Base-by-base conservation (phyloP, 2,888 invertebrate genomes). In the Eupeodes latifasciatus region DNA sequence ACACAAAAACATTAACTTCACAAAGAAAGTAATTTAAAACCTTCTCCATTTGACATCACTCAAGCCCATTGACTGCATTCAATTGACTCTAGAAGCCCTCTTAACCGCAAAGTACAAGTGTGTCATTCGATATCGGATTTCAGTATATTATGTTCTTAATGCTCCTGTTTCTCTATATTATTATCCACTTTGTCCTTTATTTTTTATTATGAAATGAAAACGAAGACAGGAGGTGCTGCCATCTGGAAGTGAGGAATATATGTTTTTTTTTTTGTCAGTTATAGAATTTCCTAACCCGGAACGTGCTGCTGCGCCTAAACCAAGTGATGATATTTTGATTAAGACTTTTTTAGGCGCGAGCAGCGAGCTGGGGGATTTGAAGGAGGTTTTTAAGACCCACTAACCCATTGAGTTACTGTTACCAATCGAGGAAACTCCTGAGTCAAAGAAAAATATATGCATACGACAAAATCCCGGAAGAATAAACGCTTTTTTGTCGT, bases 121-220 rank as follows among this genome's bases (percentile, higher is more conserved):
- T 87, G 80, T 80, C 87, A 87, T 81, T 57, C 67, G 77, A 84
- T 87, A 87, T 87, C 64, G 19, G 49, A 84, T 87, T 87, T 84
- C 87, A 84, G 47, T 49, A 57, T 53, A 72, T 34, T 27, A 14
- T 66, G 44, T 44, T 11, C 47, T 27, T 19, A 44, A 40, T 67
- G 47, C 36, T 55, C 64, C 59, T 53, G 36, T 62, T 67, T 67
- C 59, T 40, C 59, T 40, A 40, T 7, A 40, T 40, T 36, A 72
- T 71, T 81, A 81, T 85, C 66, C 77, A 59, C 76, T 66, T 71
- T 27, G 51, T 61, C 67, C 61, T 74, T 59, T 79, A 49, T 49
- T 44, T 66, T 57, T 47, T 36, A 14, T 55, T 40, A 6, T 67
- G 40, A 55, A 55, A 44, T 71, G 19, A 40, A 34, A 79, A 55